Percentiles rank a stretch among this genome's conserved stretches.
These are phyloP conservation scores for Esperia sulphurella DNA, from an alignment of 2,888 invertebrate species.

Conservation along the genomic window DNA sequence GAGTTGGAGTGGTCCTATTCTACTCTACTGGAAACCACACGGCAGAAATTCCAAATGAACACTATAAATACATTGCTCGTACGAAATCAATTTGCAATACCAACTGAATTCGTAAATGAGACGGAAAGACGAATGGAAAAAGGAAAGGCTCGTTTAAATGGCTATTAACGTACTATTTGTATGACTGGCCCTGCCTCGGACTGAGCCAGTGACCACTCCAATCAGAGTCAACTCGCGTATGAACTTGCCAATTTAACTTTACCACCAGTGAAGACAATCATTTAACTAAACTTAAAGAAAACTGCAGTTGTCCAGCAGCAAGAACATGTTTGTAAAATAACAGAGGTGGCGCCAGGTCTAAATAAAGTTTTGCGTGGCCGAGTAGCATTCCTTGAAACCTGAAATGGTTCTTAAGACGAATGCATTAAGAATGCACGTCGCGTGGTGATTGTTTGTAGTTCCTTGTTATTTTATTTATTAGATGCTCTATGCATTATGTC, in stretches of 20 bases:
- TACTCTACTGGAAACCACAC: too few relatives aligned
- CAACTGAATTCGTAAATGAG: constrained; percentile 50
- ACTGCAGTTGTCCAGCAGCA: constrained; percentile 6
- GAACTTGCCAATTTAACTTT: constrained; percentile 24
- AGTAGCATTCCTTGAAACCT: constrained; percentile 35
- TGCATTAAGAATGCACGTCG: constrained; percentile 8
- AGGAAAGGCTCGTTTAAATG: constrained; percentile 62
- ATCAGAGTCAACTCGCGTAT: constrained; percentile 54
- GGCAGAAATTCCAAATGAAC: too few relatives aligned
- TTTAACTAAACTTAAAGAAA: neutral
- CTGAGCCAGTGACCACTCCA: constrained; percentile 52
- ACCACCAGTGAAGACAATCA: constrained; percentile 1
- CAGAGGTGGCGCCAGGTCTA: constrained; percentile 55
- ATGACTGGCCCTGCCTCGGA: constrained; percentile 51
- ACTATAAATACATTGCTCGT: constrained; percentile 53
- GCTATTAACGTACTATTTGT: constrained; percentile 60
- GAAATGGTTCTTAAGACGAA: constrained; percentile 34
- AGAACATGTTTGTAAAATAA: constrained; percentile 29
- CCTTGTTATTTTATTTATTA: constrained; percentile 16
- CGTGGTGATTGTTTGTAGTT: constrained; percentile 19
- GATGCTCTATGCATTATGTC: neutral
- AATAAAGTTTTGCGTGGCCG: constrained; percentile 39
- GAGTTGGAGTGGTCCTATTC: too few relatives aligned
- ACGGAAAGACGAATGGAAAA: constrained; percentile 69
- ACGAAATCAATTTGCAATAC: constrained; percentile 55